phyloP scores from a whole-genome alignment of 1,140 invertebrate genomes.

The Solenopsis invicta region DNA sequence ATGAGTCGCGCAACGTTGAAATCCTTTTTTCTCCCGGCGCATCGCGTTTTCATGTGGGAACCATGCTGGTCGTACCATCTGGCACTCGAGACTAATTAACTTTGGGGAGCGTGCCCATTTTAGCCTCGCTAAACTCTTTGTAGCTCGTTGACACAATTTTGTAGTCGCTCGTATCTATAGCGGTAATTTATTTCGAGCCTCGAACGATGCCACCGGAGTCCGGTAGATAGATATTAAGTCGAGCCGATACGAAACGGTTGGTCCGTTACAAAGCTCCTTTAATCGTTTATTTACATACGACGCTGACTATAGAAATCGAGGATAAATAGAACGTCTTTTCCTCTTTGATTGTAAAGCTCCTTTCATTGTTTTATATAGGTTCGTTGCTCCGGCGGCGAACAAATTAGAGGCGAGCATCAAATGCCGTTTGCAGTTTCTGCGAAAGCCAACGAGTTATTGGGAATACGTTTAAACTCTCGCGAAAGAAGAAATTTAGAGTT shows the following conservation, averaged over 20 bases:
- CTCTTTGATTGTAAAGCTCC: background rate
- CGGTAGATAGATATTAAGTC: conserved; percentile 24
- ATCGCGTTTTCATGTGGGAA: conserved; percentile 33
- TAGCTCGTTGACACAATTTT: conserved; percentile 45
- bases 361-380: conserved; percentile 32
- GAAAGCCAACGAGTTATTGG: conserved; percentile 28
- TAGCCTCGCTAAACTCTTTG: conserved; percentile 20
- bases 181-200: conserved; percentile 12
- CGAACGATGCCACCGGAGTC: too few species aligned
- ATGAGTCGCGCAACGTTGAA: conserved; percentile 21
- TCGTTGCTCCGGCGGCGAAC: background rate
- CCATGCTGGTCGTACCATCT: conserved; percentile 27
- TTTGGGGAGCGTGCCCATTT: conserved; percentile 21
- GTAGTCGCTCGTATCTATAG: conserved; percentile 3
- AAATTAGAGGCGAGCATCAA: conserved; percentile 40
- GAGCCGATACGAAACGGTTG: conserved; percentile 9
- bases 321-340: conserved; percentile 30
- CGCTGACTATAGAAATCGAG: conserved; percentile 55
- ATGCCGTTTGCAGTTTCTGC: conserved; percentile 31
- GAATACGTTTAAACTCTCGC: conserved; percentile 7
- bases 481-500: conserved; percentile 18
- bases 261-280: conserved; percentile 10
- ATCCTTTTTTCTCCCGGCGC: conserved; percentile 9
- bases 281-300: conserved; percentile 52
- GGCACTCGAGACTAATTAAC: conserved; percentile 58